phyloP scores from a whole-genome alignment of 2,888 invertebrate species.

The Artemia sinica region DNA sequence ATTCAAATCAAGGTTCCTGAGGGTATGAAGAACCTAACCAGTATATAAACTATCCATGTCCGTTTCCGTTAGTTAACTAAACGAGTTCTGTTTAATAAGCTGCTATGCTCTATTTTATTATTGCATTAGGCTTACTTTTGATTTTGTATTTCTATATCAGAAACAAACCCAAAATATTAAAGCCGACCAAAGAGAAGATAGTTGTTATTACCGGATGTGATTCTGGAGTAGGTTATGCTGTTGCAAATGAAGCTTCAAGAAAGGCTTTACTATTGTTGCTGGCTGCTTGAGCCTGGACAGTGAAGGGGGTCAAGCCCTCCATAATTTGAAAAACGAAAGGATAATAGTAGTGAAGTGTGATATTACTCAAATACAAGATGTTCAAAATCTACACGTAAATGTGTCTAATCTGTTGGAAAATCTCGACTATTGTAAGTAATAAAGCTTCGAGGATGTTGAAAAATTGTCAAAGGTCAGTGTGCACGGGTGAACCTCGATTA shows the following conservation, averaged over 20 bases:
- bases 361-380: constrained; percentile 44
- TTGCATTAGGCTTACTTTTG: too few relatives aligned
- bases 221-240: constrained; percentile 59
- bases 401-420: constrained; percentile 37
- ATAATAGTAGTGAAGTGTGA: constrained; percentile 44
- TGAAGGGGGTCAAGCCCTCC: constrained; percentile 42
- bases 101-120: too few relatives aligned
- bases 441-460: background rate
- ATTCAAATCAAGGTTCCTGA: too few relatives aligned
- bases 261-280: constrained; percentile 56
- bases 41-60: too few relatives aligned
- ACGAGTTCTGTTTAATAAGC: too few relatives aligned
- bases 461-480: too few relatives aligned
- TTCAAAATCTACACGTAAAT: constrained; percentile 37
- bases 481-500: too few relatives aligned
- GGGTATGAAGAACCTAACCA: too few relatives aligned
- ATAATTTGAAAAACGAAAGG: constrained; percentile 27
- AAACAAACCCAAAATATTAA: background rate
- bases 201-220: constrained; percentile 63
- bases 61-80: too few relatives aligned
- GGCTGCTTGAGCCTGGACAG: constrained; percentile 46
- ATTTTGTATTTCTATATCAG: too few relatives aligned
- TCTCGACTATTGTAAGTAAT: constrained; percentile 37
- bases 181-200: constrained; percentile 1
- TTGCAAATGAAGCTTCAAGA: constrained; percentile 43